Percentiles rank a stretch among this genome's conserved stretches.
Evolutionary conservation across 2,888 invertebrate species (phyloP).

Genomic region (Hirtodrosophila alboralis): DNA sequence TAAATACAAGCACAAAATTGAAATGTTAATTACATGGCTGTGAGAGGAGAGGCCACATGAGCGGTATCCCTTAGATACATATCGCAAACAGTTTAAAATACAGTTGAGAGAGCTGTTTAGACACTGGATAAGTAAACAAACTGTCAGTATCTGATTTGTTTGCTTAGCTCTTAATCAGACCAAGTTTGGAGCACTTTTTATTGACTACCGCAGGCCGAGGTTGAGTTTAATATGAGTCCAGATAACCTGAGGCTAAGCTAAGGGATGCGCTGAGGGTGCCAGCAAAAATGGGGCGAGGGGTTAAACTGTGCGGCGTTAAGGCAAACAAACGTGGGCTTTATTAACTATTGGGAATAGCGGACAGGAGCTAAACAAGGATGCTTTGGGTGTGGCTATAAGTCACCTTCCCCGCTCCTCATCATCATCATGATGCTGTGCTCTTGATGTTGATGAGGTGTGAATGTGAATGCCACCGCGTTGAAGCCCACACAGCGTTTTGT

Average conservation of each 20-base stretch:
- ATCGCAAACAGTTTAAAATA: slow-evolving; percentile 74
- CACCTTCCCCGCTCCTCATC: slow-evolving; percentile 4
- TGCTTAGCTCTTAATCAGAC: slow-evolving; percentile 75
- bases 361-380: slow-evolving; percentile 15
- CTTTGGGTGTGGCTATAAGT: slow-evolving; percentile 34
- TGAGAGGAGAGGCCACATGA: slow-evolving; percentile 15
- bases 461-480: slow-evolving; percentile 76
- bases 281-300: slow-evolving; percentile 24
- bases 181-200: slow-evolving; percentile 58
- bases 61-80: slow-evolving; percentile 15
- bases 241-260: slow-evolving; percentile 37
- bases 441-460: slow-evolving; percentile 77
- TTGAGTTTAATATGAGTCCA: slow-evolving; percentile 44
- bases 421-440: slow-evolving; percentile 7
- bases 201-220: slow-evolving; percentile 39
- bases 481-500: slow-evolving; percentile 60
- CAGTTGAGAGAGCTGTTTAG: slow-evolving; percentile 70
- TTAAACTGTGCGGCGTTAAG: slow-evolving; percentile 56
- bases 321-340: slow-evolving; percentile 56
- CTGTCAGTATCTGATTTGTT: slow-evolving; percentile 64
- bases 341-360: slow-evolving; percentile 40
- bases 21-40: slow-evolving; percentile 73
- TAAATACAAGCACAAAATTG: slow-evolving; percentile 58
- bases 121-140: slow-evolving; percentile 72
- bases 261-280: background rate